phyloP scores from a whole-genome alignment of 2,888 invertebrate species.

The Andrena marginata region DNA sequence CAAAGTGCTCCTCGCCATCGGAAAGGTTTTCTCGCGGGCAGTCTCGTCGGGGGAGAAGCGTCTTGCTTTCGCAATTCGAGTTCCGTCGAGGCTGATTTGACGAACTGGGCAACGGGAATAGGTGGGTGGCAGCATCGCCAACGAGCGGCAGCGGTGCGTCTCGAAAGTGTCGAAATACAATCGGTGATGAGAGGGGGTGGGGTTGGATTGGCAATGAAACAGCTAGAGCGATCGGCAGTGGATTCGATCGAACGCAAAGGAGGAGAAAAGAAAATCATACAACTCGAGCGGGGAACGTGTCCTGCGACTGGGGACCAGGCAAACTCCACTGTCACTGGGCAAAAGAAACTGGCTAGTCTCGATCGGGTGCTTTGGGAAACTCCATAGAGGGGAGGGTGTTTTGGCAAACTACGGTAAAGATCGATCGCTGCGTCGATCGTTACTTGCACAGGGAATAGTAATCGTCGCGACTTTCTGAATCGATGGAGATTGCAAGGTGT shows the following conservation, averaged over 20 bases:
- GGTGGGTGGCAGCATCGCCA: slow-evolving; percentile 49
- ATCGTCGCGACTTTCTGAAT: too few relatives aligned
- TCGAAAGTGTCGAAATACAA: slow-evolving; percentile 51
- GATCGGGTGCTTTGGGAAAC: background rate
- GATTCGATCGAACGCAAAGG: background rate
- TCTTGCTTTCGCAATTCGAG: slow-evolving; percentile 56
- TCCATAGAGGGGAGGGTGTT: background rate
- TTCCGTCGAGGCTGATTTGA: slow-evolving; percentile 45
- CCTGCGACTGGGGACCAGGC: slow-evolving; percentile 4
- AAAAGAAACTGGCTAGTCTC: background rate
- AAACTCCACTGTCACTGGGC: background rate
- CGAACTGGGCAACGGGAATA: slow-evolving; percentile 27
- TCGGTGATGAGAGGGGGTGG: slow-evolving; percentile 22
- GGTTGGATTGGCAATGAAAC: background rate
- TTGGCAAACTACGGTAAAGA: slow-evolving; percentile 6
- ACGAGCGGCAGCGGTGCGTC: slow-evolving; percentile 64
- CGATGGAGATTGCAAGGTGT: too few relatives aligned
- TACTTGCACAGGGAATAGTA: background rate
- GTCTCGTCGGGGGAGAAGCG: slow-evolving; percentile 34
- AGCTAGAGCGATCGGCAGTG: background rate
- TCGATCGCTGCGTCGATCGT: slow-evolving; percentile 25
- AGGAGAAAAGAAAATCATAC: slow-evolving; percentile 1
- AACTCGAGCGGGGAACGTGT: background rate
- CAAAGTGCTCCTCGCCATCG: slow-evolving; percentile 56
- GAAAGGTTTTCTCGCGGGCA: slow-evolving; percentile 33